Evolutionary conservation across 1,140 invertebrate genomes (phyloP), one percentile per base, ranked within the genome.

Genomic region (Palaemon carinicauda): DNA sequence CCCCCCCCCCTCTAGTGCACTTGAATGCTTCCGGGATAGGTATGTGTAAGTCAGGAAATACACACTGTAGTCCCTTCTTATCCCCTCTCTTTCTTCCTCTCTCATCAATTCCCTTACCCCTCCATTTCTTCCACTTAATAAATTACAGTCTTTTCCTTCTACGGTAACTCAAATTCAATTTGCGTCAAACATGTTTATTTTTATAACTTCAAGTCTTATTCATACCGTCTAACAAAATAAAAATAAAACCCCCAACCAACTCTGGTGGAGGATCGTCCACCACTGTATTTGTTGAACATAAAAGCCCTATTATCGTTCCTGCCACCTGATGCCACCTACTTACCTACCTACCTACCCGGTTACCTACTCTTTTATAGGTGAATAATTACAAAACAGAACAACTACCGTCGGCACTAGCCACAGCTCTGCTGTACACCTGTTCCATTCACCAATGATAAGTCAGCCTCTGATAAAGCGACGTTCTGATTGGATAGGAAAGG

Each of bases 351-450:
- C 50, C 80, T 82, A 82, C 80, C 80, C 69, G 80, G 80, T 82
- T 82, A 82, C 80, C 80, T 82, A 82, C 60, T 82, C 80, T 82
- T 82, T 82, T 71, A 82, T 82, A 69, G 80, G 80, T 82, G 80
- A 82, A 73, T 82, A 73, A 82, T 82, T 82, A 82, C 80, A 69
- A 41, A 73, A 69, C 60, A 71, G 60, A 69, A 71, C 69, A 33
- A 21, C 80, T 65, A 29, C 60, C 50, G 21, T 41, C 56, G 10
- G 19, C 65, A 17, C 19, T 51, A 60, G 14, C 80, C 69, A 17
- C 31, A 50, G 41, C 60, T 54, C 15, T 19, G 21, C 27, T 51
- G 60, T 50, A 69, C 80, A 82, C 80, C 80, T 82, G 80, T 82
- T 73, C 24, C 80, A 19, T 24, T n/a, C 29, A n/a, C 80, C 60